phyloP scores from a whole-genome alignment of 2,888 invertebrate genomes.

The Taenaris catops region DNA sequence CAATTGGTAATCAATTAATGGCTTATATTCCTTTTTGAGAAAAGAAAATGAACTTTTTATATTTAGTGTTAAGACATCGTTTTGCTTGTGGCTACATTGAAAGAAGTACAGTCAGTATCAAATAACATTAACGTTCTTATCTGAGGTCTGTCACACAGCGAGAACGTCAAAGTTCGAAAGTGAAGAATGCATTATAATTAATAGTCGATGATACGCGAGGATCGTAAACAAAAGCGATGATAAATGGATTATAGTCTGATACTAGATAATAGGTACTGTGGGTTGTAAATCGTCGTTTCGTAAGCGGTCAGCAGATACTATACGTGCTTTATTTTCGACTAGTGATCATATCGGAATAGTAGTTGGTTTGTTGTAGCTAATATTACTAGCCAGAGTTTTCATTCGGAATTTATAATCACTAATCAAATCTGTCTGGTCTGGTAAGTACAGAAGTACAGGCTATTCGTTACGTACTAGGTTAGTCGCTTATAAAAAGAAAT shows the following conservation, averaged over 20 bases:
- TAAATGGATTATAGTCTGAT: constrained; percentile 76
- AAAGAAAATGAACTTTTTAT: constrained; percentile 23
- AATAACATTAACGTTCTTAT: constrained; percentile 78
- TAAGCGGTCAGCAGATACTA: constrained; percentile 57
- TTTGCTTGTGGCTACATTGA: constrained; percentile 28
- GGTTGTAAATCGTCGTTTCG: constrained; percentile 72
- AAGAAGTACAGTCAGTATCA: constrained; percentile 52
- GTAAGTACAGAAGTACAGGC: background rate
- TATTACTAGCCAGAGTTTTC: constrained; percentile 3
- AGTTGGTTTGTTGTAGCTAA: constrained; percentile 4
- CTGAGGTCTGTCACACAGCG: constrained; percentile 76
- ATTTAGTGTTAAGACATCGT: constrained; percentile 33
- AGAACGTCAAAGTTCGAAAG: constrained; percentile 77
- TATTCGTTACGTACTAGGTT: background rate
- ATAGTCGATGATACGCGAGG: constrained; percentile 77
- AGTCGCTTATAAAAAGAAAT: too few species aligned
- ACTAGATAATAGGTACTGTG: constrained; percentile 69
- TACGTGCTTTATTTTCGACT: constrained; percentile 19
- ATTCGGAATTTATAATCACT: constrained; percentile 4
- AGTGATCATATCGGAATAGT: constrained; percentile 21
- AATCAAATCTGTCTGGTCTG: constrained; percentile 3
- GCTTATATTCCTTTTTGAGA: background rate
- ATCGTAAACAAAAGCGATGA: constrained; percentile 79
- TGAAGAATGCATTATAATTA: constrained; percentile 77
- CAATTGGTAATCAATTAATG: constrained; percentile 37